A percentile compares a stretch with the other conserved stretches of the same genome.
Evolutionary conservation across 2,113 vertebrate species (phyloP).

Genomic region (Coptodon bakossiorum): DNA sequence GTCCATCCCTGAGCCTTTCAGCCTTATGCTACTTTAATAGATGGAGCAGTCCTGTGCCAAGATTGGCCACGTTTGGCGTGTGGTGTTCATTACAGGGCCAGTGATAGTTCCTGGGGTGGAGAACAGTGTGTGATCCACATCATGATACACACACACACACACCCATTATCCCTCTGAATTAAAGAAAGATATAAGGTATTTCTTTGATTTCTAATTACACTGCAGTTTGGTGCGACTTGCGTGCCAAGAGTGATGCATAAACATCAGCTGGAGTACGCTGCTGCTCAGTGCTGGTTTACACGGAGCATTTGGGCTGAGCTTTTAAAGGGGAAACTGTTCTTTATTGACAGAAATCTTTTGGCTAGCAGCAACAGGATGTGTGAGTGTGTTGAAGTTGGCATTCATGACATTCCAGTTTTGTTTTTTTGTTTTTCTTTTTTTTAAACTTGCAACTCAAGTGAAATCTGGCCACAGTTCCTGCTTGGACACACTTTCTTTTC

Average conservation of each 20-base stretch:
- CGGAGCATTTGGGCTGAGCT: not conserved
- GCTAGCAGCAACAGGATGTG: not conserved
- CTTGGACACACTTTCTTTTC: not conserved
- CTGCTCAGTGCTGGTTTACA: not conserved
- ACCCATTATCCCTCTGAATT: not conserved
- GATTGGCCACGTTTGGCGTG: conserved; percentile 25
- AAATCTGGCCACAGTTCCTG: not conserved
- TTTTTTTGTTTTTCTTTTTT: not conserved
- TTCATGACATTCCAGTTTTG: not conserved
- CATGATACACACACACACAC: not conserved
- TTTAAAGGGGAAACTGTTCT: not conserved
- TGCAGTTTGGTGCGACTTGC: not conserved
- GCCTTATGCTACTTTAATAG: conserved; percentile 29
- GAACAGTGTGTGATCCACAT: conserved; percentile 38
- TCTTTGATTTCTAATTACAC: not conserved
- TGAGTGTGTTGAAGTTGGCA: not conserved
- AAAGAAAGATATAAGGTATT: not conserved
- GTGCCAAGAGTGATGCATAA: not conserved
- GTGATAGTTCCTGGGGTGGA: conserved; percentile 28
- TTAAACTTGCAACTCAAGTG: not conserved
- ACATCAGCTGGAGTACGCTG: not conserved
- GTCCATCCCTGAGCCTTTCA: conserved; percentile 9
- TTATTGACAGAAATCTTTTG: not conserved
- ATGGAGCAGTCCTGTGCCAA: conserved; percentile 29
- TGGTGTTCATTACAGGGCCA: conserved; percentile 51